phyloP scores from a whole-genome alignment of 2,113 vertebrate genomes.

The Xiphias gladius region DNA sequence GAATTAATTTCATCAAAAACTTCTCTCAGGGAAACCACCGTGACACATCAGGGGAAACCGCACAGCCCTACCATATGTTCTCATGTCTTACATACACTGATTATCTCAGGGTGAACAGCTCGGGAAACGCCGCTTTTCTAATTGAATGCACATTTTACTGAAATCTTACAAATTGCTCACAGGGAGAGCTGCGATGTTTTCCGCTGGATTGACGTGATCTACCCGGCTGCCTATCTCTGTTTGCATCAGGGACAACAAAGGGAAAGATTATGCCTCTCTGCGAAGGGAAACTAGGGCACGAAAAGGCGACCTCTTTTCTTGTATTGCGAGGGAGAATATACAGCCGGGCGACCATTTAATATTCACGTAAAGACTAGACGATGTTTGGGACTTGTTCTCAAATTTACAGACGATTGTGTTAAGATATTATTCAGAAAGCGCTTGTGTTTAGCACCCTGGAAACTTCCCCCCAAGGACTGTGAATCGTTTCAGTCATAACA shows the following conservation, averaged over 20 bases:
- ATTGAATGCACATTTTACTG: conserved; percentile 58
- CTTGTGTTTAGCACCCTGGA: conserved; percentile 28
- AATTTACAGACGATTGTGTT: conserved; percentile 25
- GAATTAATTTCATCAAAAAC: conserved; percentile 70
- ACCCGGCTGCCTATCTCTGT: conserved; percentile 51
- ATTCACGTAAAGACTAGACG: not conserved
- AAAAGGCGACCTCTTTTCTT: conserved; percentile 67
- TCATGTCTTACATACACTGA: conserved; percentile 45
- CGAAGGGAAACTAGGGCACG: conserved; percentile 71
- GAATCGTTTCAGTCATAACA: conserved; percentile 47
- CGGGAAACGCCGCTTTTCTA: conserved; percentile 31
- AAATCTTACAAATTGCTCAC: conserved; percentile 58
- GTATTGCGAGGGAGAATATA: conserved; percentile 22
- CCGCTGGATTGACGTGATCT: conserved; percentile 34
- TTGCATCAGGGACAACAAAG: conserved; percentile 73
- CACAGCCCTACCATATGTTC: conserved; percentile 59
- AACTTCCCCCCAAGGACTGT: conserved; percentile 47
- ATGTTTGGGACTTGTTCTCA: conserved; percentile 28
- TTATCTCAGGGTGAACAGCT: conserved; percentile 38
- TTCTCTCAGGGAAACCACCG: conserved; percentile 66
- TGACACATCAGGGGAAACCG: conserved; percentile 70
- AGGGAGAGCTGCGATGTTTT: conserved; percentile 17
- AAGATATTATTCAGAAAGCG: not conserved
- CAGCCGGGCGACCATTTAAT: conserved; percentile 34
- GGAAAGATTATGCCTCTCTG: conserved; percentile 65